A percentile compares a stretch with the other conserved stretches of the same genome.
phyloP scores from a whole-genome alignment of 1,140 invertebrate genomes.

The Triops longicaudatus region DNA sequence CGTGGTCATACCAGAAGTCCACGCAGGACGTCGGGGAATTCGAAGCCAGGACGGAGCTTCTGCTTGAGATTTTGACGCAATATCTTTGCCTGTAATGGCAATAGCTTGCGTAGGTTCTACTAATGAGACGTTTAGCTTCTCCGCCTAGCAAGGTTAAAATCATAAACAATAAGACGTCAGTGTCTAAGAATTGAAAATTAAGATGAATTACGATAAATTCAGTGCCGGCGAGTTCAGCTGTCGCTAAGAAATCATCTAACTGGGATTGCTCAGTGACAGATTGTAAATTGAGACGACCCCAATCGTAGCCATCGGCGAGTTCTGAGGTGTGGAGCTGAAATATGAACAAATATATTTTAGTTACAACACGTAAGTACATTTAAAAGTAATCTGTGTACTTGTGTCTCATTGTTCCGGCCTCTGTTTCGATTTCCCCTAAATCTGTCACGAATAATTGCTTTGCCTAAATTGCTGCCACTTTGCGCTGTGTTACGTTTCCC shows the following conservation, averaged over 20 bases:
- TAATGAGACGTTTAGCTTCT: slow-evolving; percentile 79
- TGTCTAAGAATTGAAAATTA: slow-evolving; percentile 12
- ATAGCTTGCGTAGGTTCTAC: slow-evolving; percentile 52
- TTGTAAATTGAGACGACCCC: slow-evolving; percentile 76
- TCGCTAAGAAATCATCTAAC: slow-evolving; percentile 90
- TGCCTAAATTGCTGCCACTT: slow-evolving; percentile 48
- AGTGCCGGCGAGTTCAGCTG: slow-evolving; percentile 82
- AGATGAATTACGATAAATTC: slow-evolving; percentile 59
- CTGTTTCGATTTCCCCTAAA: slow-evolving; percentile 47
- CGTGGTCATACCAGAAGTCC: slow-evolving; percentile 62
- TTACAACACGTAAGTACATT: slow-evolving; percentile 27
- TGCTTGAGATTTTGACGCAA: slow-evolving; percentile 52
- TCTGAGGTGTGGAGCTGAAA: slow-evolving; percentile 75
- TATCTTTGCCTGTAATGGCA: slow-evolving; percentile 51
- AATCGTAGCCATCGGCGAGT: slow-evolving; percentile 80
- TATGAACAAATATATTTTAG: slow-evolving; percentile 28
- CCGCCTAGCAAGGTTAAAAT: slow-evolving; percentile 51
- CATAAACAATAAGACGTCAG: slow-evolving; percentile 16
- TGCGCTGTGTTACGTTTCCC: slow-evolving; percentile 38
- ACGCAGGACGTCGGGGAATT: slow-evolving; percentile 76
- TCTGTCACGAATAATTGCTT: slow-evolving; percentile 64
- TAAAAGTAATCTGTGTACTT: slow-evolving; percentile 21
- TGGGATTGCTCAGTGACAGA: slow-evolving; percentile 93
- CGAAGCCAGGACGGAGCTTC: slow-evolving; percentile 56
- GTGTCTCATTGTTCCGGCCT: slow-evolving; percentile 30